These are phyloP conservation scores for Mythimna ferrago DNA, from an alignment of 2,888 invertebrate species.

Conservation along the genomic window DNA sequence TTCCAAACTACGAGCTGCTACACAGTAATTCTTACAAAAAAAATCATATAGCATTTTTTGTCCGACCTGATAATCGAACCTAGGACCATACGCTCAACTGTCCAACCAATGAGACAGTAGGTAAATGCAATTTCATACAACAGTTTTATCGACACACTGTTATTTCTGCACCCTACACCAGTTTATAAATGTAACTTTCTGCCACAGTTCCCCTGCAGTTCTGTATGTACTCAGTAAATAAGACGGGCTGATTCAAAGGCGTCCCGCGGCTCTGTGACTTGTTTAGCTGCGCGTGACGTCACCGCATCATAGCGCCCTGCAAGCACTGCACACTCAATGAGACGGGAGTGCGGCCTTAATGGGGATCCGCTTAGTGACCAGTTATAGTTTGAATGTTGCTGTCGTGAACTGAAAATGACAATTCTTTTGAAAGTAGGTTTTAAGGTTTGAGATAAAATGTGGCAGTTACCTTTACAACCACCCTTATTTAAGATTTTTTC, in stretches of 20 bases:
- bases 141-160: not conserved
- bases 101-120: too few species aligned
- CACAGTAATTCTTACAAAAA: too few species aligned
- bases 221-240: slow-evolving; percentile 39
- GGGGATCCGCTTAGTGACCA: not conserved
- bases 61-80: too few species aligned
- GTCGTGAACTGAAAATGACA: not conserved
- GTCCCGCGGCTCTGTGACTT: slow-evolving; percentile 32
- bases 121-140: too few species aligned
- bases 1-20: too few species aligned
- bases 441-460: too few species aligned
- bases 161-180: not conserved
- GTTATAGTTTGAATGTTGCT: not conserved
- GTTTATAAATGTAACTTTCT: not conserved
- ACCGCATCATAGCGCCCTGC: slow-evolving; percentile 36
- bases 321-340: slow-evolving; percentile 35
- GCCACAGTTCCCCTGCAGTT: not conserved
- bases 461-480: not conserved
- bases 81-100: too few species aligned
- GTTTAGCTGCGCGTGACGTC: slow-evolving; percentile 42
- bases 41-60: too few species aligned
- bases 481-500: not conserved
- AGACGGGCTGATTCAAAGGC: slow-evolving; percentile 48
- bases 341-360: not conserved
- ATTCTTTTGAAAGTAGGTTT: not conserved